Conservation (phyloP, 2,113 vertebrate genomes). For the Microcebus murinus region DNA sequence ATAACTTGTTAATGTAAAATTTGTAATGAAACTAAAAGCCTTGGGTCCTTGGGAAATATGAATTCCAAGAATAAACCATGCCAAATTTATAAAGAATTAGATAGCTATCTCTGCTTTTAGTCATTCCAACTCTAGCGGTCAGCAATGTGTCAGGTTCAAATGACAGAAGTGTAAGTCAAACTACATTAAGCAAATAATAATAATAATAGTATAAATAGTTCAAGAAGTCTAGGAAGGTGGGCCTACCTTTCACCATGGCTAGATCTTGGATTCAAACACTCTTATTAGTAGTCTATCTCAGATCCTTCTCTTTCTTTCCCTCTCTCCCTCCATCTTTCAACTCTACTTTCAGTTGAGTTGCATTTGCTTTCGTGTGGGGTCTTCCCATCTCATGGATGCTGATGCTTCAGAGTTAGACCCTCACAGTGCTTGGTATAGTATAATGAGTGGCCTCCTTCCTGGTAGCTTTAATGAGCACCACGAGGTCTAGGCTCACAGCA, state of each 20-base stretch:
- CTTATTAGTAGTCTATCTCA: neutral
- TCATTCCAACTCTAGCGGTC: neutral
- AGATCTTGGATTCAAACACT: neutral
- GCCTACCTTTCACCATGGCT: neutral
- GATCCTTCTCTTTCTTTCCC: rapidly evolving
- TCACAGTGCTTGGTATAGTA: neutral
- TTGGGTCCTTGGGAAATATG: neutral
- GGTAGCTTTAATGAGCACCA: neutral
- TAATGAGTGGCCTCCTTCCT: neutral
- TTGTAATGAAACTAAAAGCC: neutral
- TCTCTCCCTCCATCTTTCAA: neutral
- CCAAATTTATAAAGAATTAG: neutral
- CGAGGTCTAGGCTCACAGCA: neutral
- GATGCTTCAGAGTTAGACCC: neutral
- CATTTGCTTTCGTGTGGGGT: rapidly evolving
- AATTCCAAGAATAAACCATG: neutral
- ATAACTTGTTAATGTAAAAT: neutral
- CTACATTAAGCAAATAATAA: neutral
- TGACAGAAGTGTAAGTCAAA: neutral
- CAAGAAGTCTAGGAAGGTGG: neutral
- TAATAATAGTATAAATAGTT: neutral
- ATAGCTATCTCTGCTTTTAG: neutral
- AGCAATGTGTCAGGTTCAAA: neutral
- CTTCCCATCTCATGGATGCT: rapidly evolving
- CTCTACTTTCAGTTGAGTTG: neutral